Conservation (phyloP, 1,140 invertebrate genomes). For the Ceratosolen solmsi region DNA sequence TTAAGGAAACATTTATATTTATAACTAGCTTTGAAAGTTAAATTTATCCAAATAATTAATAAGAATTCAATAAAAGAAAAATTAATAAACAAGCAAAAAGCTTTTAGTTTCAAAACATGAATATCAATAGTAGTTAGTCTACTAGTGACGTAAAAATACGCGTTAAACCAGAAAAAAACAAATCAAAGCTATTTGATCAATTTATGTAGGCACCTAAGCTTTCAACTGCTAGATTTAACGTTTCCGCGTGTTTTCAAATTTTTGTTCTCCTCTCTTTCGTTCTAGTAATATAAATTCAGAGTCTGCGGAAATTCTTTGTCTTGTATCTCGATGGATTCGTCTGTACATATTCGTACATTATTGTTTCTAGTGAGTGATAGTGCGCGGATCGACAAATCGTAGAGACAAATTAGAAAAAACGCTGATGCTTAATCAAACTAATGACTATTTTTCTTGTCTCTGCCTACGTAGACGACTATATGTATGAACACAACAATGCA, state of each 20-base stretch:
- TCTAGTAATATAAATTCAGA: constrained; percentile 29
- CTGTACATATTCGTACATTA: too few relatives aligned
- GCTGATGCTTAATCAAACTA: constrained; percentile 61
- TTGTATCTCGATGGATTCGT: constrained; percentile 42
- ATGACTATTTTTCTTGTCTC: constrained; percentile 55
- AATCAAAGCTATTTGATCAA: constrained; percentile 49
- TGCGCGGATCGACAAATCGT: constrained; percentile 52
- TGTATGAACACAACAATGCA: background rate
- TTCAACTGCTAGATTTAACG: constrained; percentile 32
- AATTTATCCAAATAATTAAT: background rate
- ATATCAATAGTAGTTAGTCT: background rate
- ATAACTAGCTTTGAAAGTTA: background rate
- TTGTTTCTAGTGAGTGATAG: constrained; percentile 24
- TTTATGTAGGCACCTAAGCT: constrained; percentile 8
- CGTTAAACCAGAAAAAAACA: background rate
- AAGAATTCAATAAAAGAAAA: background rate
- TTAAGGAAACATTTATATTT: too few relatives aligned
- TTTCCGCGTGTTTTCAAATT: constrained; percentile 15
- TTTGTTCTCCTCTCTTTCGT: background rate
- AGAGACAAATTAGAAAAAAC: constrained; percentile 29
- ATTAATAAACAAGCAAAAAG: background rate
- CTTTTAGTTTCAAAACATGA: background rate
- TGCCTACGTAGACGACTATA: background rate
- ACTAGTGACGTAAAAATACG: background rate
- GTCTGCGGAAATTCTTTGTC: constrained; percentile 46